phyloP scores from a whole-genome alignment of 2,113 vertebrate species.

The Podarcis muralis region DNA sequence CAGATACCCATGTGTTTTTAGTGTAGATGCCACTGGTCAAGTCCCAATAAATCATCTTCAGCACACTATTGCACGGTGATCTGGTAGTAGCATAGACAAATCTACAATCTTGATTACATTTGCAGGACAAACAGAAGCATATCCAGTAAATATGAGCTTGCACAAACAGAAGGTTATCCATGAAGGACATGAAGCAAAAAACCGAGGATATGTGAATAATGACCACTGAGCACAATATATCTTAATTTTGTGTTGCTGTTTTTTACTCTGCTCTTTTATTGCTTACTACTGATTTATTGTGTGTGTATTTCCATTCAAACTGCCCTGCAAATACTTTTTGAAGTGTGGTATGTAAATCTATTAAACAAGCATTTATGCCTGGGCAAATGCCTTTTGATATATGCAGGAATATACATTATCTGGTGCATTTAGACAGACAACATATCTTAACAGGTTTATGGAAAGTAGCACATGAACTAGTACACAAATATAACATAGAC shows the following conservation, averaged over 20 bases:
- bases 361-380: background rate
- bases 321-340: background rate
- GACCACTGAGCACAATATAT: background rate
- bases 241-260: background rate
- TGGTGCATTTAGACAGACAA: background rate
- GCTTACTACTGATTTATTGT: background rate
- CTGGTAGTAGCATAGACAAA: background rate
- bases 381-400: conserved; percentile 6
- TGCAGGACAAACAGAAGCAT: background rate
- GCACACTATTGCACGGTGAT: background rate
- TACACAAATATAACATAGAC: background rate
- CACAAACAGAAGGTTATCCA: background rate
- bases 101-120: background rate
- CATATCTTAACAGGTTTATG: background rate
- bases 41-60: background rate
- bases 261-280: background rate
- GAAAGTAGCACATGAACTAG: fast-evolving
- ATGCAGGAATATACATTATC: background rate
- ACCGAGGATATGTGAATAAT: background rate
- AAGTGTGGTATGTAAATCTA: background rate
- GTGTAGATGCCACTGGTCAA: background rate
- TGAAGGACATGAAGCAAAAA: background rate
- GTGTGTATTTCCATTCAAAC: background rate
- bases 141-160: background rate
- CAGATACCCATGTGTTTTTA: background rate